Evolutionary conservation across 2,113 vertebrate species (phyloP), one percentile per base, ranked within the genome.

Genomic region (Tychaedon coryphoeus): DNA sequence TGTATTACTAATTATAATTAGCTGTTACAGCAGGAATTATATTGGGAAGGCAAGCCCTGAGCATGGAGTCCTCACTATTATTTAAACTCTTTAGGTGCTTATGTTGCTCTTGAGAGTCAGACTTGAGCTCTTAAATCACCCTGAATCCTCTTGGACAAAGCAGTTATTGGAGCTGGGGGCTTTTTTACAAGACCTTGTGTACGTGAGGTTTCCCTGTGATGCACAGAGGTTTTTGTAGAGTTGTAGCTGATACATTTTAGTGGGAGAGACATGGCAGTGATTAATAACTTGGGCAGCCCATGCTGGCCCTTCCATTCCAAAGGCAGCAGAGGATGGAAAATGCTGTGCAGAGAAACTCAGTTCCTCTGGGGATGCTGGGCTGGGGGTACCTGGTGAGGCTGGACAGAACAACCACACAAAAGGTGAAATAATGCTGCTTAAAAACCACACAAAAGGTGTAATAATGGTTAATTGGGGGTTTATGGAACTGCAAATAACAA

Each of bases 111-210:
- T 34, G 85, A 95, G 92, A 96, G 93, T 80, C 90, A 74, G 81
- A 62, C 80, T 43, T 48, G 71, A 87, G 92, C 75, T 88, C 72
- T 95, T 96, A 92, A 95, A 96, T 96, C 93, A 74, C 83, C 88
- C 80, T 33, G 81, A 76, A 70, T 90, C 58, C 81, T 96, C 92
- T 94, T 66, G 95, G 82, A 83, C 72, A 56, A 74, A 93, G 40
- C 12, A 93, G 82, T 80, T 90, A 86, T 77, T 86, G 86, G 47
- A 80, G 64, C 88, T 93, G 72, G 72, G 88, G 67, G 54, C 78
- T 73, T 88, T 95, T 90, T 76, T 66, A 73, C 76, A 62, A 78
- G 88, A 74, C 80, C 69, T 81, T 1, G 2, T 65, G 38, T 57
- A 45, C 1, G 8, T 89, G 91, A 92, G 84, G 67, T 76, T 88